Percentiles rank a stretch among this genome's conserved stretches.
Conservation (phyloP, 2,888 invertebrate genomes). For the Empis stercorea region DNA sequence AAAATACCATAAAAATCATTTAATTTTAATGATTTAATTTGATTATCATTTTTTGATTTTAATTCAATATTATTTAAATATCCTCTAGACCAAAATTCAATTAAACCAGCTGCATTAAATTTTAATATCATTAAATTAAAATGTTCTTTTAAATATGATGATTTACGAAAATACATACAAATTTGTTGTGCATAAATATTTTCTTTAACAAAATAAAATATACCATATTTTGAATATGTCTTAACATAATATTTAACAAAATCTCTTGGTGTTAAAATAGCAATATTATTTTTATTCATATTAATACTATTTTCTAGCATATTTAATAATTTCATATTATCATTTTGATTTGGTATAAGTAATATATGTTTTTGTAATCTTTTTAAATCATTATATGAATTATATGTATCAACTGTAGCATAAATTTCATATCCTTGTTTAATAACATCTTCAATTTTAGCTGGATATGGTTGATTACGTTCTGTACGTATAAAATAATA, state of each 20-base stretch:
- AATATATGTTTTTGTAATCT: constrained; percentile 6
- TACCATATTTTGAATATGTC: too few species aligned
- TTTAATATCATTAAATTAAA: neutral
- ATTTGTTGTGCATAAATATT: neutral
- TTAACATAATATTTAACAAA: too few species aligned
- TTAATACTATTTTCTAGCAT: constrained; percentile 12
- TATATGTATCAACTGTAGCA: constrained; percentile 11
- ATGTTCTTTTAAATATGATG: neutral
- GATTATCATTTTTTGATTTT: too few species aligned
- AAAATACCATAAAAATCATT: too few species aligned
- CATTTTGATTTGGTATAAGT: constrained; percentile 14
- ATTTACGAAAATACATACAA: neutral
- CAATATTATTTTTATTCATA: constrained; percentile 15
- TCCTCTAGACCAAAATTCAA: neutral
- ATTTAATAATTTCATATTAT: constrained; percentile 20
- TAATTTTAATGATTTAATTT: too few species aligned
- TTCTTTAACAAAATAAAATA: too few species aligned
- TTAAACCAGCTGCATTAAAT: neutral
- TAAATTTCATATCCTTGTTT: constrained; percentile 17
- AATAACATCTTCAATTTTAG: constrained; percentile 15
- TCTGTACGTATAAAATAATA: constrained; percentile 19
- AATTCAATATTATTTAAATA: too few species aligned
- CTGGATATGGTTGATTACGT: constrained; percentile 16
- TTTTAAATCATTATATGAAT: constrained; percentile 9
- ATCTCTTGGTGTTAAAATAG: constrained; percentile 18